Evolutionary conservation across 2,113 vertebrate genomes (phyloP).

Genomic region (Pachyramphus minor): DNA sequence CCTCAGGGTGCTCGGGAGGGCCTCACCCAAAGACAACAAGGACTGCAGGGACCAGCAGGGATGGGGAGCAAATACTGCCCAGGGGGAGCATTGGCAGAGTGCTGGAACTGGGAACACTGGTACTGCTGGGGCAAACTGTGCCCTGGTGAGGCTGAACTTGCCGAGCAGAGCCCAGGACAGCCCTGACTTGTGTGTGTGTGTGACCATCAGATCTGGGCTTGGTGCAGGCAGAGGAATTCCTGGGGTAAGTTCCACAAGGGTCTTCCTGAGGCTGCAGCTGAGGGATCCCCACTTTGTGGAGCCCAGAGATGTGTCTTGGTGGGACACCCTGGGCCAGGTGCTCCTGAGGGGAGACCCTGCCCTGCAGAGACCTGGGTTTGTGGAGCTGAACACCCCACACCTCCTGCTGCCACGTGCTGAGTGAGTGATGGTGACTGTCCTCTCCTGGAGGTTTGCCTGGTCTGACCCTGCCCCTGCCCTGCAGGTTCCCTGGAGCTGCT

Average conservation of each 20-base stretch:
- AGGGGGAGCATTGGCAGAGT: background rate
- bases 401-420: background rate
- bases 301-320: accelerated
- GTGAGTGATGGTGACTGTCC: background rate
- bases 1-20: background rate
- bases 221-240: background rate
- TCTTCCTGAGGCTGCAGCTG: background rate
- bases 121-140: background rate
- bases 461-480: background rate
- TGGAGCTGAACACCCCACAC: background rate
- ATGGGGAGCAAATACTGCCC: background rate
- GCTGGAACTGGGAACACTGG: background rate
- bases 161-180: background rate
- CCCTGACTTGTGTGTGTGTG: background rate
- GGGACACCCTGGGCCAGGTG: accelerated
- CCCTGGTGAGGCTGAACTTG: background rate
- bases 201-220: background rate
- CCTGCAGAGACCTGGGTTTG: background rate
- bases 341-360: background rate
- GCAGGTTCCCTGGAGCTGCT: background rate
- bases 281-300: accelerated
- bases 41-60: background rate
- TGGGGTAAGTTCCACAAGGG: background rate
- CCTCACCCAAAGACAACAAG: constrained; percentile 1
- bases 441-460: background rate